A percentile compares a stretch with the other conserved stretches of the same genome.
phyloP scores from a whole-genome alignment of 2,113 vertebrate genomes.

The Riparia riparia region DNA sequence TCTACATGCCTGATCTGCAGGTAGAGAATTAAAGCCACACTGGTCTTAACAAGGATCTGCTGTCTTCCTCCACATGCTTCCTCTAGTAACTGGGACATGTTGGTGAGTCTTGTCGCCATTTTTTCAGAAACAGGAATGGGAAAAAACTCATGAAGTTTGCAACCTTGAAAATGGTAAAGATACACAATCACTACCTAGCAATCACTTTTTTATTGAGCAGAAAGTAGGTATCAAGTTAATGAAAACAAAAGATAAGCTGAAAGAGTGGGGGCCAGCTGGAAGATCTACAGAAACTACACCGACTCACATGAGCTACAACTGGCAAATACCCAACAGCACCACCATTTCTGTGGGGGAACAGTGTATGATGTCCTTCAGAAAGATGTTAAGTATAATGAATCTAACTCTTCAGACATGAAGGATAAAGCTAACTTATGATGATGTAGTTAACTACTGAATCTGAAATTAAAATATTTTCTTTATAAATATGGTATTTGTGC shows the following conservation, averaged over 20 bases:
- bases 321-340: not conserved
- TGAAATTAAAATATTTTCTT: not conserved
- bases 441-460: not conserved
- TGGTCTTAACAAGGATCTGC: not conserved
- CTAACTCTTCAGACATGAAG: not conserved
- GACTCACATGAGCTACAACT: not conserved
- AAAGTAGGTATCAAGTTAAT: not conserved
- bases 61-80: not conserved
- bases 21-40: not conserved
- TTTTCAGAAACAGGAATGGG: not conserved
- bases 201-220: not conserved
- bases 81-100: accelerated
- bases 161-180: not conserved
- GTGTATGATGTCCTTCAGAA: not conserved
- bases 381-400: not conserved
- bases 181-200: not conserved
- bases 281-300: not conserved
- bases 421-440: not conserved
- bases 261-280: not conserved
- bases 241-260: not conserved
- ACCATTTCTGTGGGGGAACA: not conserved
- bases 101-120: not conserved
- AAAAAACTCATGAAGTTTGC: not conserved
- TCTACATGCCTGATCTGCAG: not conserved
- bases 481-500: not conserved